Base-by-base conservation (phyloP, 2,113 vertebrate species). In the Dunckerocampus dactyliophorus region DNA sequence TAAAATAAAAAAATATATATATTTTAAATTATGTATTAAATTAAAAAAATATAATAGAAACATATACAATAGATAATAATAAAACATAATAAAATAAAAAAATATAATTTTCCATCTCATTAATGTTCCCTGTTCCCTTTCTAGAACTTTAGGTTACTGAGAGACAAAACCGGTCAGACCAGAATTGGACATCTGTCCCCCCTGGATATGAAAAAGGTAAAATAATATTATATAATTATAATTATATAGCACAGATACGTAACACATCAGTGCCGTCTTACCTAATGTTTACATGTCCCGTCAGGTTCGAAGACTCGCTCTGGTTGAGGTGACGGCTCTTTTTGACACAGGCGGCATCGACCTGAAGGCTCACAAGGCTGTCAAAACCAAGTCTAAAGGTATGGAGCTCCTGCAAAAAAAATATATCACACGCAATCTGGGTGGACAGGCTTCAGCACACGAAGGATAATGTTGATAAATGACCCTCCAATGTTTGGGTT, bases 111-210 rank as follows among this genome's bases (percentile, higher is more conserved):
- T n/a, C 14, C 1, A 28, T 19, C 2, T 49, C 17, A 49, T n/a
- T 51, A 20, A 51, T 22, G 8, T 1, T 24, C 58, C n/a, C 12
- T 22, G 8, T 1, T 24, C 58, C n/a, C 12, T 59, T 19, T 65
- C 1, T 57, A 99, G 97, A 94, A 92, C 86, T 98, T 93, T 66
- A 93, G 92, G 81, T 74, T 96, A 64, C 90, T 87, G 2, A 91
- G 90, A 79, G 95, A 97, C 83, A 98, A 96, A 91, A 99, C 96
- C 0, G 97, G 96, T 54, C 93, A 86, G 69, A 99, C 97, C 17
- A 94, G 81, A 84, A 90, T 95, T 61, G 95, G 96, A 47, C 93
- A 96, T 80, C 89, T 99, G 22, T 95, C 96, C 3, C 79, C 90
- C 51, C 90, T 92, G 82, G 97, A 99, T 74, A 97, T 99, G 95